phyloP scores from a whole-genome alignment of 2,888 invertebrate genomes.

The Monopis laevigella region DNA sequence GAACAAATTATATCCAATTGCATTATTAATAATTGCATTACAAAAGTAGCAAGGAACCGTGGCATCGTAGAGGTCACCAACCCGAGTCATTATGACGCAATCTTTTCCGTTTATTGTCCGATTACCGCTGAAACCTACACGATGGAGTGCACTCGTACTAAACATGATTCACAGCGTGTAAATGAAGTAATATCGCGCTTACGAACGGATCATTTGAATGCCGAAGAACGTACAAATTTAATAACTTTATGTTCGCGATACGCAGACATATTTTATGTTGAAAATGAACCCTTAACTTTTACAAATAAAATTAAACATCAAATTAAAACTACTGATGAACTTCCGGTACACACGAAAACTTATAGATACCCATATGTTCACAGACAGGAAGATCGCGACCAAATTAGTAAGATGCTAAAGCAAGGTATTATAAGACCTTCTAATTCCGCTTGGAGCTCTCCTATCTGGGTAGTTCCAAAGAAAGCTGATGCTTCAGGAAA shows the following conservation, averaged over 20 bases:
- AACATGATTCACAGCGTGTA: neutral
- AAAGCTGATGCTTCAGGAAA: slow-evolving; percentile 14
- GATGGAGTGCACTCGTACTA: no score
- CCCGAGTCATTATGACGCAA: no score
- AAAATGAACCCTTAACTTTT: slow-evolving; percentile 9
- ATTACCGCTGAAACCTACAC: no score
- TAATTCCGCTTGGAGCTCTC: slow-evolving; percentile 14
- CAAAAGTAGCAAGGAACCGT: no score
- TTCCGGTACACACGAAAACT: neutral
- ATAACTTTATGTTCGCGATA: slow-evolving; percentile 1
- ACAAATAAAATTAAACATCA: slow-evolving; percentile 10
- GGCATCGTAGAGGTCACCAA: no score
- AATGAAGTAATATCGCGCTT: no score
- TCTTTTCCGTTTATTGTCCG: no score
- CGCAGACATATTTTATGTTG: slow-evolving; percentile 2
- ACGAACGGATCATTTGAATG: slow-evolving; percentile 4
- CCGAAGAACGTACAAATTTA: slow-evolving; percentile 1
- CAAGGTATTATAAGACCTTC: slow-evolving; percentile 13
- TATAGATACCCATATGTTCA: neutral
- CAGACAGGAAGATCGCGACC: slow-evolving; percentile 12
- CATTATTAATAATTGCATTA: no score
- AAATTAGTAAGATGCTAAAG: slow-evolving; percentile 13
- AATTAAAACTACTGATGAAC: no score
- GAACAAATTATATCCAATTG: no score
- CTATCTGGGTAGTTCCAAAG: slow-evolving; percentile 18